Evolutionary conservation across 1,140 invertebrate species (phyloP).

Genomic region (Venturia canescens): DNA sequence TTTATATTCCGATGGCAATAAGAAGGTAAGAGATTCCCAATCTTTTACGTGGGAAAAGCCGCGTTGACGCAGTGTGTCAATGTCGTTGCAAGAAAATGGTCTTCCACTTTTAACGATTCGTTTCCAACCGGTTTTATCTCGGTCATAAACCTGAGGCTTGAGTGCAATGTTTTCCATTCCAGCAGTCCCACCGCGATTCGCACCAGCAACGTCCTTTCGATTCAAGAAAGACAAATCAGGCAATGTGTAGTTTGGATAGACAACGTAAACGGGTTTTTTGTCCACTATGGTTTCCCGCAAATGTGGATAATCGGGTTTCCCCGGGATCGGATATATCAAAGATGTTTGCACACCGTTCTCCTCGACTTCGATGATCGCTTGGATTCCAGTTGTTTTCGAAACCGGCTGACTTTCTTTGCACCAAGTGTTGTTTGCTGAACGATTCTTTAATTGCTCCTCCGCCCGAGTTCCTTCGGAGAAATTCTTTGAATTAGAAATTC

Average conservation of each 20-base stretch:
- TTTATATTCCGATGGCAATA: slow-evolving; percentile 89
- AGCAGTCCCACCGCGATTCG: background rate
- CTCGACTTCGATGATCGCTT: slow-evolving; percentile 69
- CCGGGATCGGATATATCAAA: slow-evolving; percentile 61
- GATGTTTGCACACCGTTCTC: slow-evolving; percentile 75
- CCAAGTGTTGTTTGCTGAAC: slow-evolving; percentile 51
- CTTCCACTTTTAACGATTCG: slow-evolving; percentile 75
- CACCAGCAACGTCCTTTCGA: slow-evolving; percentile 77
- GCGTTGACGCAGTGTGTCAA: slow-evolving; percentile 87
- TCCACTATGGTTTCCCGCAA: slow-evolving; percentile 71
- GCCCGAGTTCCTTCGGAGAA: slow-evolving; percentile 64
- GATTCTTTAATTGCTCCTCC: slow-evolving; percentile 25
- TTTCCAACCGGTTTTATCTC: slow-evolving; percentile 66
- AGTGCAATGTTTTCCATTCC: slow-evolving; percentile 80
- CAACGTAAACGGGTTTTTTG: slow-evolving; percentile 89
- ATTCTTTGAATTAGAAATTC: slow-evolving; percentile 54
- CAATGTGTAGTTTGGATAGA: slow-evolving; percentile 94
- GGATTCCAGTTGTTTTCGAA: slow-evolving; percentile 64
- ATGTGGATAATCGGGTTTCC: slow-evolving; percentile 54
- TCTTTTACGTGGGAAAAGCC: slow-evolving; percentile 91
- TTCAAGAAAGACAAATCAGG: slow-evolving; percentile 92
- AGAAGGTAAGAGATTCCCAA: slow-evolving; percentile 93
- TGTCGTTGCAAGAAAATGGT: slow-evolving; percentile 90
- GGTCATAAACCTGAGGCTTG: slow-evolving; percentile 75
- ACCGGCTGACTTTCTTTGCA: slow-evolving; percentile 57